Conservation (phyloP, 1,140 invertebrate genomes). For the Drosophila chauvacae region DNA sequence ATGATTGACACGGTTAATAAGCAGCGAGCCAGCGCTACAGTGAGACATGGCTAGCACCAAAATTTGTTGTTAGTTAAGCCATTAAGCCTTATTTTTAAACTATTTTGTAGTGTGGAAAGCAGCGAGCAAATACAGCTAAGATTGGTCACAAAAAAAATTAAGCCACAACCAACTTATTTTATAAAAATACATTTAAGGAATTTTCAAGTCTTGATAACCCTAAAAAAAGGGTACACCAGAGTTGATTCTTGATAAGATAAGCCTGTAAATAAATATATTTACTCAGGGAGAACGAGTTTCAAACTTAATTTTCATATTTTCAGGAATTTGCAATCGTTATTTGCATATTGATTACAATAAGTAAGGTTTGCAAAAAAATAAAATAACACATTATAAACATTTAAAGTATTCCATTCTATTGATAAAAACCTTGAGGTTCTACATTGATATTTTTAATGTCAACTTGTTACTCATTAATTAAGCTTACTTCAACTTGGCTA, state of each 20-base stretch:
- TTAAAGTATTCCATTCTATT: not conserved
- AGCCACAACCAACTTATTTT: conserved; percentile 2
- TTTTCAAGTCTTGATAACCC: not conserved
- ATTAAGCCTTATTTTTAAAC: not conserved
- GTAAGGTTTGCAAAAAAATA: not conserved
- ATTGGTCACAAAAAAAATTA: not conserved
- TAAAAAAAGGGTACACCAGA: not conserved
- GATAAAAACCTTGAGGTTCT: not conserved
- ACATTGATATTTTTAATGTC: not conserved
- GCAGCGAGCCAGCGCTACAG: conserved; percentile 21
- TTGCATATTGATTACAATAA: not conserved
- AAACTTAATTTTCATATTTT: not conserved
- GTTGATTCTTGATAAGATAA: not conserved
- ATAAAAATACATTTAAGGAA: not conserved
- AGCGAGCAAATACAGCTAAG: not conserved
- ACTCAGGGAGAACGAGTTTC: not conserved
- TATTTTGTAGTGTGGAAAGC: not conserved
- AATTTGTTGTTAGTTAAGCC: not conserved
- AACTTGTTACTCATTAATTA: not conserved
- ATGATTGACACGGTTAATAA: conserved; percentile 30
- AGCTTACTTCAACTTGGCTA: not conserved
- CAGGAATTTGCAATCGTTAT: not conserved
- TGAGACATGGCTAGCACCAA: conserved; percentile 2
- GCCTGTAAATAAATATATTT: not conserved
- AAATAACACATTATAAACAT: not conserved